These are phyloP conservation scores for Cynopterus sphinx DNA, from an alignment of 2,797 vertebrate species.

Conservation along the genomic window DNA sequence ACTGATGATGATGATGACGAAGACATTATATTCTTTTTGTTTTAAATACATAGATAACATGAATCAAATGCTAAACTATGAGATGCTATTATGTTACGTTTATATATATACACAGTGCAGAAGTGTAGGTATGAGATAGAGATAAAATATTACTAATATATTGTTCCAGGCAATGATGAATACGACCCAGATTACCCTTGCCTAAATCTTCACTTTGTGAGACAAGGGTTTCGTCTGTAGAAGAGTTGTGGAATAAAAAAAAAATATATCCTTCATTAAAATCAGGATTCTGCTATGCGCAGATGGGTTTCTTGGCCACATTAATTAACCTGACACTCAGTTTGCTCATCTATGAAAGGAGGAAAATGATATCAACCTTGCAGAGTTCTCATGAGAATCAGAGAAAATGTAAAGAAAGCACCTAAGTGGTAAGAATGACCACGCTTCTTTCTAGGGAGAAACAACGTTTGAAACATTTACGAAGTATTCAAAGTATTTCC, in stretches of 20 bases:
- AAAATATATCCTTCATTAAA: slow-evolving; percentile 39
- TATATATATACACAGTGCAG: not conserved
- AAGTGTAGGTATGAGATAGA: not conserved
- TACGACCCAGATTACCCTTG: not conserved
- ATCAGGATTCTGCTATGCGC: not conserved
- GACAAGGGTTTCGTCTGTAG: not conserved
- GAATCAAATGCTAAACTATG: not conserved
- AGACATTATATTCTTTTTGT: not conserved
- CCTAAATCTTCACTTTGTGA: not conserved
- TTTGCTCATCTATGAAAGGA: slow-evolving; percentile 22
- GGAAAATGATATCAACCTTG: not conserved
- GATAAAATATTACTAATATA: not conserved
- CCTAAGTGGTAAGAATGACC: not conserved
- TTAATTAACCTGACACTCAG: not conserved
- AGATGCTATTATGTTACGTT: not conserved
- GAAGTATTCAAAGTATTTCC: not conserved
- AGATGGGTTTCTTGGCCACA: not conserved
- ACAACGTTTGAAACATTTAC: not conserved
- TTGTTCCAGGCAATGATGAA: not conserved
- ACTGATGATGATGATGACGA: not conserved
- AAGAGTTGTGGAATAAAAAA: not conserved
- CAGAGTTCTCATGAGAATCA: not conserved
- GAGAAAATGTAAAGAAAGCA: not conserved
- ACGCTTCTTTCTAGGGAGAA: not conserved
- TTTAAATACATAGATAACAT: not conserved